Conservation (phyloP, 2,113 vertebrate species). For the Nesogale talazaci region DNA sequence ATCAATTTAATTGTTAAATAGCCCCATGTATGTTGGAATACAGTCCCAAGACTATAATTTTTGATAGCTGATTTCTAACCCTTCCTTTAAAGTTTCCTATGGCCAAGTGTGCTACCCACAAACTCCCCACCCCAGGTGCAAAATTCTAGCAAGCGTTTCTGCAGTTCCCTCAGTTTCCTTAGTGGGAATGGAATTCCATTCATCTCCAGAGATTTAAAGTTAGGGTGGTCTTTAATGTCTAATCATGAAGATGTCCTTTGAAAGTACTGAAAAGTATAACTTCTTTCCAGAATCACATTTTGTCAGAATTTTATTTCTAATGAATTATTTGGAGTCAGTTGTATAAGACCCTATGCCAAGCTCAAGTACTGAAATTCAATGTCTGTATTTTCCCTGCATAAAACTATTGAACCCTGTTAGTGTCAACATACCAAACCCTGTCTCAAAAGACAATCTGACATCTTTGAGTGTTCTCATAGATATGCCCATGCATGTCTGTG, state of each 20-base stretch:
- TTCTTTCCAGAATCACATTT: not conserved
- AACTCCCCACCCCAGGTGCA: not conserved
- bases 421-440: not conserved
- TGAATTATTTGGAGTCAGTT: slow-evolving; percentile 6
- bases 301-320: not conserved
- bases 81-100: not conserved
- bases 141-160: not conserved
- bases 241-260: slow-evolving; percentile 25
- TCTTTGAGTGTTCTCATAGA: not conserved
- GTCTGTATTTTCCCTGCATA: not conserved
- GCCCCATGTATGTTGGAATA: not conserved
- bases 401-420: not conserved
- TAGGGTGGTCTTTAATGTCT: not conserved
- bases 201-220: not conserved
- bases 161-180: not conserved
- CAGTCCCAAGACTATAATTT: not conserved
- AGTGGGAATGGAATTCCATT: not conserved
- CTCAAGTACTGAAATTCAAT: not conserved
- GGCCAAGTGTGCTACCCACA: not conserved
- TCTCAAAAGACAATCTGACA: not conserved
- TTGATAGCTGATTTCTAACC: not conserved
- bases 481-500: no score
- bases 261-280: not conserved
- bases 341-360: not conserved
- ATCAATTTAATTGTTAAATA: not conserved